Conservation (phyloP, 2,797 vertebrate genomes). For the Tangara arthus region DNA sequence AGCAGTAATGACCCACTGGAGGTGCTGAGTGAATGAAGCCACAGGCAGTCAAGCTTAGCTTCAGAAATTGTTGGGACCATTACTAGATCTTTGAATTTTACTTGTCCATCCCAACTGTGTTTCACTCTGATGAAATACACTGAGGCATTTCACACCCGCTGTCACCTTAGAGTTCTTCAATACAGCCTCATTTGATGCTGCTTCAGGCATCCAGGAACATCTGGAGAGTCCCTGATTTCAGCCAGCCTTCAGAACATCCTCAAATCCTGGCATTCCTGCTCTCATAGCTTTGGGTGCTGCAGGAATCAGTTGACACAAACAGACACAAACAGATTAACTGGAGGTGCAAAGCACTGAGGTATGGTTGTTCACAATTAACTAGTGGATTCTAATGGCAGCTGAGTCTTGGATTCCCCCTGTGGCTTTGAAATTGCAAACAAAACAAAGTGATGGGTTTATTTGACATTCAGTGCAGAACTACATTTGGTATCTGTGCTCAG, state of each 20-base stretch:
- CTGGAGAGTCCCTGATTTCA: neutral
- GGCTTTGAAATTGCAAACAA: neutral
- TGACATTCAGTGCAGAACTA: neutral
- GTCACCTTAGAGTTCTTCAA: neutral
- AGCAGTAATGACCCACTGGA: neutral
- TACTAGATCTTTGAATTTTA: neutral
- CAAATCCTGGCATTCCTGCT: neutral
- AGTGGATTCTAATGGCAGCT: neutral
- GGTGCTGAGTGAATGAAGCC: neutral
- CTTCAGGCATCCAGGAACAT: neutral
- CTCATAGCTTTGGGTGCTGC: neutral
- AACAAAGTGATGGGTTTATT: neutral
- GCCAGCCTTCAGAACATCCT: neutral
- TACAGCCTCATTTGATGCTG: neutral
- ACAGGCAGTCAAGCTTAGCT: neutral
- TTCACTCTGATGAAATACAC: neutral
- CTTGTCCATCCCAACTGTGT: neutral
- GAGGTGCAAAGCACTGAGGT: neutral
- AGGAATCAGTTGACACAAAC: neutral
- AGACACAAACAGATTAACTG: neutral
- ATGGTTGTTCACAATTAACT: neutral
- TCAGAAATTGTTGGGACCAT: neutral
- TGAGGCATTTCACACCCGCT: neutral
- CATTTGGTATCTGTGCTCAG: neutral
- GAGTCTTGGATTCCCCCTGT: neutral